These are phyloP conservation scores for Chloropsis hardwickii DNA, from an alignment of 2,113 vertebrate genomes.

Conservation along the genomic window DNA sequence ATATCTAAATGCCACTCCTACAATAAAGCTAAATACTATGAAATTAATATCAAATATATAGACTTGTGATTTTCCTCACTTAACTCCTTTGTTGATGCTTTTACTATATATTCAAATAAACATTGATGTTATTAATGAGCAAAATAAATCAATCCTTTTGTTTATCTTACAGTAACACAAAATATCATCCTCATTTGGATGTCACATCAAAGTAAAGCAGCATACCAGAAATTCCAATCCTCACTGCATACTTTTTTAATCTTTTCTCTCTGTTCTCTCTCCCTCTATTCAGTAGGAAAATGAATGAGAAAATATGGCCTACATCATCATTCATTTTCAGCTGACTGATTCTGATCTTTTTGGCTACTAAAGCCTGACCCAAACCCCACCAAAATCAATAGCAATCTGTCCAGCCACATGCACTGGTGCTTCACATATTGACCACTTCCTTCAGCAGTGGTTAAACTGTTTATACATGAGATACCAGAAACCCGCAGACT, in stretches of 20 bases:
- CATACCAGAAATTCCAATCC: not conserved
- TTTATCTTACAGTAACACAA: not conserved
- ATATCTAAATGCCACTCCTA: not conserved
- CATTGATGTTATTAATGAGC: not conserved
- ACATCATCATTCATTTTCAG: not conserved
- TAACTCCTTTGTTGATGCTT: not conserved
- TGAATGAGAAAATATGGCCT: not conserved
- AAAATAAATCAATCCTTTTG: not conserved
- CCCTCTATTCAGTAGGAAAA: not conserved
- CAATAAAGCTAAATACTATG: not conserved
- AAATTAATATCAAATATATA: not conserved
- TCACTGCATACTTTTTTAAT: not conserved
- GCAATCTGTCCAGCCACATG: not conserved
- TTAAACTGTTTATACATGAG: not conserved
- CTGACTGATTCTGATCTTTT: not conserved
- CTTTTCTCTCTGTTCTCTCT: not conserved
- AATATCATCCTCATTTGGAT: not conserved
- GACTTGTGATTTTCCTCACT: not conserved
- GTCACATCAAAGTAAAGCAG: not conserved
- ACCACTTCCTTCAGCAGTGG: not conserved
- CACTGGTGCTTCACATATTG: not conserved
- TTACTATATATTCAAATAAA: not conserved
- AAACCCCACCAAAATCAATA: not conserved
- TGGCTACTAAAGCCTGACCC: not conserved
- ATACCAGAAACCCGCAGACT: not conserved